Percentiles rank a stretch among this genome's conserved stretches.
Conservation (phyloP, 2,797 vertebrate species). For the Orestias chungarensis region DNA sequence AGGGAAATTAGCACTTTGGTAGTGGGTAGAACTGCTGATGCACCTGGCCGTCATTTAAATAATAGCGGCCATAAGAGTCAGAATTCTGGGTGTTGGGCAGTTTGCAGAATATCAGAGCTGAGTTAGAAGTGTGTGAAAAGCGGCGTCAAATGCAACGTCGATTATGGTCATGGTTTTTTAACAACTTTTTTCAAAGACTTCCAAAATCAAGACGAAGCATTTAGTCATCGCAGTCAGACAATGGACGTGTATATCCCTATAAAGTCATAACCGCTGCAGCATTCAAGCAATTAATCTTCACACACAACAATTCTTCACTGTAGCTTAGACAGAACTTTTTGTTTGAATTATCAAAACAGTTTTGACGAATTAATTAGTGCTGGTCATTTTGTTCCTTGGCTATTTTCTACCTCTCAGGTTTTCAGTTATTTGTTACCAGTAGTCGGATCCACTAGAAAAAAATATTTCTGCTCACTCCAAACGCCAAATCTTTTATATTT, state of each 20-base stretch:
- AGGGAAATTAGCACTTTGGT: neutral
- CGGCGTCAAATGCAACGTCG: neutral
- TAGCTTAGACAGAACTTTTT: neutral
- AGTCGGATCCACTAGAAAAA: too few relatives aligned
- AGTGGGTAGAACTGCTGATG: neutral
- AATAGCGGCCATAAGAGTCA: neutral
- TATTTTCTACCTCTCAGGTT: neutral
- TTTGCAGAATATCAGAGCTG: neutral
- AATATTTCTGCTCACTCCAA: too few relatives aligned
- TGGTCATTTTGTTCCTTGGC: neutral
- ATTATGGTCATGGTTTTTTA: neutral
- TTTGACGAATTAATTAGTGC: neutral
- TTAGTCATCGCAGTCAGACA: neutral
- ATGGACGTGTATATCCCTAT: neutral
- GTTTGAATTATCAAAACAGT: neutral
- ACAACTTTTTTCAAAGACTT: neutral
- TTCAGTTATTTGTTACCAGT: too few relatives aligned
- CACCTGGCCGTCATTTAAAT: conserved; percentile 17
- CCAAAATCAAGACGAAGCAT: neutral
- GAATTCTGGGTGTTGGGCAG: neutral
- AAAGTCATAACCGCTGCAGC: neutral
- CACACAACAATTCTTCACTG: neutral
- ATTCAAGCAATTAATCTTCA: neutral
- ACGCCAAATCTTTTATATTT: too few relatives aligned
- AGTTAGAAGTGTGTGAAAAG: neutral